A percentile compares a stretch with the other conserved stretches of the same genome.
These are phyloP conservation scores for Heliocidaris erythrogramma DNA, from an alignment of 35 echinoderm and acorn worm species.

Conservation along the genomic window DNA sequence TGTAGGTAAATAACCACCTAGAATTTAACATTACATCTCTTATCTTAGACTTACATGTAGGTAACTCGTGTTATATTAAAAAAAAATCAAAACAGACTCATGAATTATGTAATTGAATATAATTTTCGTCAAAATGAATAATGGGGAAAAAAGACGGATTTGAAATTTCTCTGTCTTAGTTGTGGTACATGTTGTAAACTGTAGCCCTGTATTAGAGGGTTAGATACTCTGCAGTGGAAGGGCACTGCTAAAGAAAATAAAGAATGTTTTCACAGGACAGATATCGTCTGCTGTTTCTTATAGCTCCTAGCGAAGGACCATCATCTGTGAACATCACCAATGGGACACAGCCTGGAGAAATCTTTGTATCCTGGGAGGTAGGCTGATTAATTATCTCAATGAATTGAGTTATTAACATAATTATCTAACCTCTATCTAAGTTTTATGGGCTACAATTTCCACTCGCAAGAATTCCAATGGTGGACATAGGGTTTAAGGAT, in stretches of 20 bases:
- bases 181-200: too few relatives aligned
- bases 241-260: neutral
- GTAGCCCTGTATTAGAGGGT: too few relatives aligned
- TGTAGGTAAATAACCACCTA: too few relatives aligned
- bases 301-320: neutral
- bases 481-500: neutral
- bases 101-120: too few relatives aligned
- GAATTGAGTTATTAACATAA: neutral
- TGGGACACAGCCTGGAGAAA: neutral
- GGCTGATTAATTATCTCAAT: neutral
- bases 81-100: too few relatives aligned
- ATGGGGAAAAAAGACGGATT: too few relatives aligned
- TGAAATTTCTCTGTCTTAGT: too few relatives aligned
- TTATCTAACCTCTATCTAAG: neutral
- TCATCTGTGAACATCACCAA: neutral
- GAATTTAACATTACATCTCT: too few relatives aligned
- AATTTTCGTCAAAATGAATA: too few relatives aligned
- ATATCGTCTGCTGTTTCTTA: neutral
- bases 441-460: neutral
- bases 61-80: too few relatives aligned
- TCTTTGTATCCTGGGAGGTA: neutral
- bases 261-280: neutral
- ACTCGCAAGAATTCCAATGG: neutral
- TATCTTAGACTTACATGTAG: too few relatives aligned
- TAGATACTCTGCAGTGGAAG: too few relatives aligned